phyloP scores from a whole-genome alignment of 1,140 invertebrate species.

The Apis mellifera region DNA sequence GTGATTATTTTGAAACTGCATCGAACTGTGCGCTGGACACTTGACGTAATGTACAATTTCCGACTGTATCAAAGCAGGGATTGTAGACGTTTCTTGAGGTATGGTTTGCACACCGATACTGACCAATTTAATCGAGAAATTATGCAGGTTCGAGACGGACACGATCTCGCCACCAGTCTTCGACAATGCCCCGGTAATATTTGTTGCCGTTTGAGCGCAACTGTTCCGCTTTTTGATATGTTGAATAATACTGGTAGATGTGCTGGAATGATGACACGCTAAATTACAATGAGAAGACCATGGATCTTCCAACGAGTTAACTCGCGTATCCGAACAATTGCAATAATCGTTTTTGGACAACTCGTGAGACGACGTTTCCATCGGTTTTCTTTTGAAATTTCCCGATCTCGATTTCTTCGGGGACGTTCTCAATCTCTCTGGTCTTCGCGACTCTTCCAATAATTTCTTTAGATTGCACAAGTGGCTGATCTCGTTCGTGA shows the following conservation, averaged over 20 bases:
- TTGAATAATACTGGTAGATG: conserved; percentile 45
- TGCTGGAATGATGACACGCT: conserved; percentile 57
- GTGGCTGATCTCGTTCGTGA: conserved; percentile 81
- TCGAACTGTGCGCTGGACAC: conserved; percentile 52
- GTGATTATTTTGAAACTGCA: conserved; percentile 33
- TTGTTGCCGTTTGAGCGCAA: conserved; percentile 72
- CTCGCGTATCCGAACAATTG: conserved; percentile 30
- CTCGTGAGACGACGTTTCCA: conserved; percentile 8
- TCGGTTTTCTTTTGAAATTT: conserved; percentile 53
- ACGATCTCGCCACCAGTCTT: conserved; percentile 75
- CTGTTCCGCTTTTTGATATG: conserved; percentile 74
- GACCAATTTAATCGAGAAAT: conserved; percentile 49
- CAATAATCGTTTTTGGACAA: conserved; percentile 24
- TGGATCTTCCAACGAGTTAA: conserved; percentile 65
- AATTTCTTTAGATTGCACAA: conserved; percentile 80
- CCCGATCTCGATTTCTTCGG: conserved; percentile 65
- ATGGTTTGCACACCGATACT: conserved; percentile 67
- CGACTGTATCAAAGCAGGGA: conserved; percentile 27
- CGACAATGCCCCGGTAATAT: conserved; percentile 64
- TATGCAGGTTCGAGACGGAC: conserved; percentile 54
- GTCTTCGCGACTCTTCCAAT: conserved; percentile 74
- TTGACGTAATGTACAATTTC: conserved; percentile 37
- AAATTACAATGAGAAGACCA: conserved; percentile 80
- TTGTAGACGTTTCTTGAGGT: conserved; percentile 10
- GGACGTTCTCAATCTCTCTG: conserved; percentile 60